Evolutionary conservation across 2,797 vertebrate species (phyloP).

Genomic region (Pteronotus mesoamericanus): DNA sequence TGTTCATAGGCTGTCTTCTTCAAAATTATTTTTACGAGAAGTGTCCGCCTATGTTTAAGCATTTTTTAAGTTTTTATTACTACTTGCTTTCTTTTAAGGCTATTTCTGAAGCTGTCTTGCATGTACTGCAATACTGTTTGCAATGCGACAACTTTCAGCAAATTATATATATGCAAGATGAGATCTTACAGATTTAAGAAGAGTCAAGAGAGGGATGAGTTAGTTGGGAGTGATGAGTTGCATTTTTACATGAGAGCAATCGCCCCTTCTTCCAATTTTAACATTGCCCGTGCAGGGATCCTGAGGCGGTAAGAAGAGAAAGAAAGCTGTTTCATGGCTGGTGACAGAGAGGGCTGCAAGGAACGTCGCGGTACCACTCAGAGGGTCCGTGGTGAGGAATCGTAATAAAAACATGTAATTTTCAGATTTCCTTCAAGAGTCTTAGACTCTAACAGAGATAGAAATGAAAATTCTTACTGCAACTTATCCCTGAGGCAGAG

Average conservation of each 20-base stretch:
- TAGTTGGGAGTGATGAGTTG: background rate
- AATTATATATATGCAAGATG: background rate
- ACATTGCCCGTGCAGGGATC: background rate
- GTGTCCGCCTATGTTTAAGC: background rate
- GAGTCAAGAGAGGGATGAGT: background rate
- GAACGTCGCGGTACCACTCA: too few species aligned
- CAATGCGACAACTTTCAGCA: background rate
- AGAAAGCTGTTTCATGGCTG: rapidly evolving
- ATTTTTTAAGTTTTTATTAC: background rate
- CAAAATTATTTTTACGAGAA: constrained; percentile 13
- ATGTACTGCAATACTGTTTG: background rate
- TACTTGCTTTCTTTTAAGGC: background rate
- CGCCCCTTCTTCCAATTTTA: background rate
- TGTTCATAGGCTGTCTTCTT: background rate
- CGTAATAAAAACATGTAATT: background rate
- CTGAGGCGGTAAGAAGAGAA: background rate
- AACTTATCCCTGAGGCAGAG: background rate
- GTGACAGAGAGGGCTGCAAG: background rate
- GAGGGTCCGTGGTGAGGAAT: background rate
- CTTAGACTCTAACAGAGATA: background rate
- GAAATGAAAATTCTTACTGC: background rate
- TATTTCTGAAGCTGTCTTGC: background rate
- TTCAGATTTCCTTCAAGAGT: constrained; percentile 17
- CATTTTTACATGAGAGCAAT: background rate
- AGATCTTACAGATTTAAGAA: background rate